Percentiles rank a stretch among this genome's conserved stretches.
phyloP scores from a whole-genome alignment of 2,113 vertebrate species.

The Nannobrachium achirus region DNA sequence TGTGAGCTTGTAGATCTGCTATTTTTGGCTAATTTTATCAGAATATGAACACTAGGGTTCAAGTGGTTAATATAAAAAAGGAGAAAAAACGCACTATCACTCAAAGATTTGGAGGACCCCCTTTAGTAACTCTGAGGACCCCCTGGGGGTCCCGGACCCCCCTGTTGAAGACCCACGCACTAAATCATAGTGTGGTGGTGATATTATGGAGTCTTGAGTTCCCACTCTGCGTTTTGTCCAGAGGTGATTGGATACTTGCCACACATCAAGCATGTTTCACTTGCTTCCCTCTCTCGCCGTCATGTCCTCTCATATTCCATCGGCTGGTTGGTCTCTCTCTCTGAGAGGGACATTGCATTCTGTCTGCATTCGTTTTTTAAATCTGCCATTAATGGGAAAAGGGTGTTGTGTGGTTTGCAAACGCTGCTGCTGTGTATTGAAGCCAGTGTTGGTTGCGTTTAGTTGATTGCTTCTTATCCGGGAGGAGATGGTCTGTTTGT shows the following conservation, averaged over 20 bases:
- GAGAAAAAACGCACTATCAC: too few relatives aligned
- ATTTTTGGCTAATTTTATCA: too few relatives aligned
- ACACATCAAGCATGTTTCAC: constrained; percentile 45
- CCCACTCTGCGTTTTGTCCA: constrained; percentile 23
- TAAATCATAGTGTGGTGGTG: constrained; percentile 30
- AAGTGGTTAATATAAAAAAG: too few relatives aligned
- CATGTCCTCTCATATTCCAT: constrained; percentile 3
- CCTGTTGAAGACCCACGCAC: too few relatives aligned
- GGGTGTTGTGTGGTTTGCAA: constrained; percentile 25
- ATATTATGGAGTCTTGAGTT: constrained; percentile 40
- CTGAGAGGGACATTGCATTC: constrained; percentile 4
- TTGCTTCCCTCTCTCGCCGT: constrained; percentile 25
- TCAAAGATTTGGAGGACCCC: too few relatives aligned
- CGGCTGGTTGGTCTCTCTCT: background rate
- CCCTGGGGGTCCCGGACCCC: too few relatives aligned
- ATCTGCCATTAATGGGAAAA: constrained; percentile 6
- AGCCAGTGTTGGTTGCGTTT: constrained; percentile 11
- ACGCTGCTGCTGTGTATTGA: constrained; percentile 3
- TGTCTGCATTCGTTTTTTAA: background rate
- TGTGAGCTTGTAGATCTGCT: too few relatives aligned
- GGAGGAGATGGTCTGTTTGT: constrained; percentile 10
- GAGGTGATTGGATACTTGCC: constrained; percentile 51
- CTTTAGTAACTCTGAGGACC: too few relatives aligned
- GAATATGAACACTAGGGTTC: too few relatives aligned
- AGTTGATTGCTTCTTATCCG: constrained; percentile 20